phyloP scores from a whole-genome alignment of 92 coral and sea anemone genomes.

The Umimayanthus chanpuru region DNA sequence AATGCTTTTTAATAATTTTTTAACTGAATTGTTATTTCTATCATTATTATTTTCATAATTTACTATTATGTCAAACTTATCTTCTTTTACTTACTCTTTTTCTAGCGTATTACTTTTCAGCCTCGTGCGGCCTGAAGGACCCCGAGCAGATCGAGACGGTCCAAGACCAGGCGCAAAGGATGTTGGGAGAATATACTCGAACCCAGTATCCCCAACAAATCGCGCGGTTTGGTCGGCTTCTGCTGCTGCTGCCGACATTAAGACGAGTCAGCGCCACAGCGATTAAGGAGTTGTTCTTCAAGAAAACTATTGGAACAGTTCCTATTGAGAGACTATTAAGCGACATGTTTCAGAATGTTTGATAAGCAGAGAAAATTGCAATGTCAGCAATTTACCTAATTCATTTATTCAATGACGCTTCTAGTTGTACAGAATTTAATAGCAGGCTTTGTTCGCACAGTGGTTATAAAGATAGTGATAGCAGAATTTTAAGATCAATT shows the following conservation, averaged over 20 bases:
- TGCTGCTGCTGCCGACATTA: constrained; percentile 77
- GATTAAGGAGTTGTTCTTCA: constrained; percentile 89
- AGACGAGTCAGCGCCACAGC: constrained; percentile 86
- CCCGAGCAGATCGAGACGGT: constrained; percentile 88
- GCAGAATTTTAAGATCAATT: neutral
- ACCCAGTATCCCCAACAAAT: constrained; percentile 78
- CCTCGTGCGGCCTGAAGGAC: constrained; percentile 83
- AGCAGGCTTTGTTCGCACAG: neutral
- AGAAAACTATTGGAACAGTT: constrained; percentile 90
- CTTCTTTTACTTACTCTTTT: neutral
- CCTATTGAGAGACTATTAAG: constrained; percentile 90
- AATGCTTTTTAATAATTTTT: too few relatives aligned
- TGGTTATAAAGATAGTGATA: neutral
- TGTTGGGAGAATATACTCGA: constrained; percentile 91
- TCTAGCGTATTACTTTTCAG: constrained; percentile 39
- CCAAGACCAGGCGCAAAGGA: constrained; percentile 91
- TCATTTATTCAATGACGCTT: too few relatives aligned
- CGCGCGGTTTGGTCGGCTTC: constrained; percentile 90
- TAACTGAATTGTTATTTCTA: too few relatives aligned
- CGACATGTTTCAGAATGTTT: constrained; percentile 83
- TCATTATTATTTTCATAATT: too few relatives aligned
- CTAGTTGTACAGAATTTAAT: neutral
- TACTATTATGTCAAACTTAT: too few relatives aligned
- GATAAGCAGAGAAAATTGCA: neutral
- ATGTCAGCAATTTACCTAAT: neutral